phyloP scores from a whole-genome alignment of 1,140 invertebrate species.

The Drosophila guanche region DNA sequence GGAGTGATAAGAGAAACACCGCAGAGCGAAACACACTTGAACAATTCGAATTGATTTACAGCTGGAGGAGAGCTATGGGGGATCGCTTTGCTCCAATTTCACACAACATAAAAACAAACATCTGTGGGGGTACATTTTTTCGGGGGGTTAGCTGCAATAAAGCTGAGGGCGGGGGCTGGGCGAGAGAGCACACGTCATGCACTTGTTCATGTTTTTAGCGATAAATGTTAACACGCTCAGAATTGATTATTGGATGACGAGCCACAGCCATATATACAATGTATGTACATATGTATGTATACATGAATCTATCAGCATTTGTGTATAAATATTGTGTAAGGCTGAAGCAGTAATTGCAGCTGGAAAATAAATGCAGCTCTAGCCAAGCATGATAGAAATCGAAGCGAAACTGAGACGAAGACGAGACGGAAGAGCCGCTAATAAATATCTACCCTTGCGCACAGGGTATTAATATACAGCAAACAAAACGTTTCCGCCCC shows the following conservation, averaged over 20 bases:
- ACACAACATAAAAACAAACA: slow-evolving; percentile 33
- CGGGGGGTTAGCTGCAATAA: neutral
- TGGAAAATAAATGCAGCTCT: slow-evolving; percentile 12
- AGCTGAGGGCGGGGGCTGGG: no score
- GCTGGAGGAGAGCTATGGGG: no score
- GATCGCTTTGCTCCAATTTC: slow-evolving; percentile 42
- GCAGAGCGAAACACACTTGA: neutral
- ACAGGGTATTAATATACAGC: slow-evolving; percentile 1
- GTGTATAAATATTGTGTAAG: slow-evolving; percentile 5
- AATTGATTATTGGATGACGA: slow-evolving; percentile 28
- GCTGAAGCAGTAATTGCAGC: slow-evolving; percentile 20
- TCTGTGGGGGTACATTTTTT: no score
- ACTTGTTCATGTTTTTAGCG: slow-evolving; percentile 8
- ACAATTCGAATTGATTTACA: slow-evolving; percentile 54
- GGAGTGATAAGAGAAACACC: slow-evolving; percentile 23
- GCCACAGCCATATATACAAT: slow-evolving; percentile 21
- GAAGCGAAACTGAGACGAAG: slow-evolving; percentile 20
- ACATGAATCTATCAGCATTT: slow-evolving; percentile 21
- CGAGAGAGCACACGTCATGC: slow-evolving; percentile 3
- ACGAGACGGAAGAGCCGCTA: neutral
- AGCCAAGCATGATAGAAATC: slow-evolving; percentile 30
- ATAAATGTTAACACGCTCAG: slow-evolving; percentile 27
- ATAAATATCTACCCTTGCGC: slow-evolving; percentile 1
- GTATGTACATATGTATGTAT: slow-evolving; percentile 9
- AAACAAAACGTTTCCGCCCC: no score